Conservation (phyloP, 2,113 vertebrate species). For the Cromileptes altivelis region DNA sequence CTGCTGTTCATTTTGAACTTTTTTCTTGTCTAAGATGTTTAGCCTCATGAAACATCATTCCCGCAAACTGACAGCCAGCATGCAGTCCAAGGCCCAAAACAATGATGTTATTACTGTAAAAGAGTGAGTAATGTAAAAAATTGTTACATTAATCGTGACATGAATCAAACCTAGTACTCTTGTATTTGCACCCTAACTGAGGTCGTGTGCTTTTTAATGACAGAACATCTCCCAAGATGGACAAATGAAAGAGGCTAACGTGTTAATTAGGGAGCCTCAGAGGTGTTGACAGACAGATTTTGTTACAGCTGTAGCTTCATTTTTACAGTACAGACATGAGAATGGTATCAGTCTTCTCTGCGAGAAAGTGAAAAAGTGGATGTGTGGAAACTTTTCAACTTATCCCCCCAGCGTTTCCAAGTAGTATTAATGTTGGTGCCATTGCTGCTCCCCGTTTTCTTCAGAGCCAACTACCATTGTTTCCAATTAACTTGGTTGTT, state of each 20-base stretch:
- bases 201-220: background rate
- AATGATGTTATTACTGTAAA: slow-evolving; percentile 45
- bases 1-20: background rate
- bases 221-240: background rate
- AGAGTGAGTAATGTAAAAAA: slow-evolving; percentile 74
- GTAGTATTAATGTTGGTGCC: too few relatives aligned
- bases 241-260: too few relatives aligned
- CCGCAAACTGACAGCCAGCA: slow-evolving; percentile 75
- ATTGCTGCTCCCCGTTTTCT: too few relatives aligned
- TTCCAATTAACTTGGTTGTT: too few relatives aligned
- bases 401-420: too few relatives aligned
- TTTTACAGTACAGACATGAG: background rate
- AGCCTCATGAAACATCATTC: slow-evolving; percentile 80
- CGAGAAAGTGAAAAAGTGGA: background rate
- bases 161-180: background rate
- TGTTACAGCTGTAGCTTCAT: background rate
- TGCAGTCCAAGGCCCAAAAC: slow-evolving; percentile 75
- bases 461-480: too few relatives aligned
- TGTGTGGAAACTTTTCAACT: background rate
- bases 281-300: background rate
- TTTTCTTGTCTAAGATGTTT: slow-evolving; percentile 83
- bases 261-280: background rate
- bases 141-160: background rate
- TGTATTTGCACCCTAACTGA: background rate
- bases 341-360: background rate